phyloP scores from a whole-genome alignment of 1,140 invertebrate genomes.

The Drosophila pseudoananassae region DNA sequence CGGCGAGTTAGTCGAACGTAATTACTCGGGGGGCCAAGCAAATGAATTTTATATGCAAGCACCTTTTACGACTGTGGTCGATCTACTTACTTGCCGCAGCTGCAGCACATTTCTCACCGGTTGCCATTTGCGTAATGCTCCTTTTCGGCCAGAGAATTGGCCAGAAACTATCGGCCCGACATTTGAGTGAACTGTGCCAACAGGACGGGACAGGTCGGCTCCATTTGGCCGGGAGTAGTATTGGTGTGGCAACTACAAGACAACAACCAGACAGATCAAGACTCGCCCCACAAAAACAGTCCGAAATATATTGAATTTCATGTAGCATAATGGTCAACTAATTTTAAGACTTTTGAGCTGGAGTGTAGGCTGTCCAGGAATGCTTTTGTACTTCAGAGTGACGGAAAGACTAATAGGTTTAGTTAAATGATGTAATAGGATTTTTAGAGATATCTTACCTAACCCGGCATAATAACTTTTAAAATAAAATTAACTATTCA shows the following conservation, averaged over 20 bases:
- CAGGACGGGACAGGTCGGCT: conserved; percentile 50
- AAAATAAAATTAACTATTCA: no score
- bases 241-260: conserved; percentile 28
- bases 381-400: conserved; percentile 32
- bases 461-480: no score
- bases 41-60: conserved; percentile 46
- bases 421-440: background rate
- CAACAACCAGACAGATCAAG: conserved; percentile 14
- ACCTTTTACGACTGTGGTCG: conserved; percentile 23
- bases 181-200: conserved; percentile 66
- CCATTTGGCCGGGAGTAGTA: conserved; percentile 31
- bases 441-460: no score
- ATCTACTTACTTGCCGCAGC: conserved; percentile 49
- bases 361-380: conserved; percentile 12
- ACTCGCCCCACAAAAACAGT: conserved; percentile 14
- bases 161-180: conserved; percentile 22
- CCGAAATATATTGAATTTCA: conserved; percentile 42
- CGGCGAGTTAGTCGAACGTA: conserved; percentile 34
- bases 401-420: conserved; percentile 25
- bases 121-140: conserved; percentile 56
- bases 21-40: conserved; percentile 40
- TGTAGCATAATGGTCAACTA: conserved; percentile 45
- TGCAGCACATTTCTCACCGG: conserved; percentile 51
- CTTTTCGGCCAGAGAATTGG: conserved; percentile 13
- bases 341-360: conserved; percentile 20